A percentile compares a stretch with the other conserved stretches of the same genome.
Evolutionary conservation across 2,113 vertebrate genomes (phyloP).

Genomic region (Ranitomeya variabilis): DNA sequence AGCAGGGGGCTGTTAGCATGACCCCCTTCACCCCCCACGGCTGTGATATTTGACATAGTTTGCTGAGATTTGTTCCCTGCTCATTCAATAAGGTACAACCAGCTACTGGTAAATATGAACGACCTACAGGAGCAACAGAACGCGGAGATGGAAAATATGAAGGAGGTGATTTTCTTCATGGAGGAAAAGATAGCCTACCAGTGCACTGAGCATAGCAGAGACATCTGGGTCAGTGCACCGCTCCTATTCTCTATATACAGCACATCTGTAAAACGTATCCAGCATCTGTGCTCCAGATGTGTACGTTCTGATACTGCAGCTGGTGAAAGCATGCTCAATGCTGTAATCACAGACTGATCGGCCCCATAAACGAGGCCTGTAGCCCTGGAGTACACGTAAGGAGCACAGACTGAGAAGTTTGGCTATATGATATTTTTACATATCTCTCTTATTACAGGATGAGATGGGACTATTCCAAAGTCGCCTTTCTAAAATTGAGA

Average conservation of each 20-base stretch:
- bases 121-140: background rate
- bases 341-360: no score
- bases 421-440: background rate
- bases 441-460: background rate
- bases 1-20: no score
- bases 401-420: no score
- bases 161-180: background rate
- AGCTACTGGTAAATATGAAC: background rate
- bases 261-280: no score
- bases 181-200: background rate
- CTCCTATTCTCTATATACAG: background rate
- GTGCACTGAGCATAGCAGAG: background rate
- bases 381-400: no score
- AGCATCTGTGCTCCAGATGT: no score
- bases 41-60: background rate
- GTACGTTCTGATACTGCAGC: no score
- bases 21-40: no score
- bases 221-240: constrained; percentile 1
- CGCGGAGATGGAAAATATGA: background rate
- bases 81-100: background rate
- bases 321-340: no score
- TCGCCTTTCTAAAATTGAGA: background rate
- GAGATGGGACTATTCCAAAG: background rate
- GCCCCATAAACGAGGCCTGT: no score
- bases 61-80: background rate